These are phyloP conservation scores for Pelobates fuscus DNA, from an alignment of 2,113 vertebrate species.

Conservation along the genomic window DNA sequence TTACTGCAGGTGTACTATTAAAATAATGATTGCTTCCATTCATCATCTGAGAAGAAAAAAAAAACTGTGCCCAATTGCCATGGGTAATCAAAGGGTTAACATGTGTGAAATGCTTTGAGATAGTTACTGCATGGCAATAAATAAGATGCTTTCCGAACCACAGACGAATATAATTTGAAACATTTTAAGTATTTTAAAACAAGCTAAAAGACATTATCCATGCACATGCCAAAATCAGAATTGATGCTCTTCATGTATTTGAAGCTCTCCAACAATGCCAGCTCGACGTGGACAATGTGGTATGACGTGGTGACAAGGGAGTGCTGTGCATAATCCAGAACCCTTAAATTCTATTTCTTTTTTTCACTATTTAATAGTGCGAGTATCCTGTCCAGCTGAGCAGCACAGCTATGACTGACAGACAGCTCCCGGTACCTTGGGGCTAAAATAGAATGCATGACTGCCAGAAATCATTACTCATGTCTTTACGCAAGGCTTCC, in stretches of 20 bases:
- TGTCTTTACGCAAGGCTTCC: slow-evolving; percentile 18
- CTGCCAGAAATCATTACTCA: slow-evolving; percentile 43
- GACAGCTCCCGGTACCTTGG: not conserved
- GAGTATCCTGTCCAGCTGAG: not conserved
- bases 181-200: slow-evolving; percentile 46
- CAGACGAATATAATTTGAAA: slow-evolving; percentile 12
- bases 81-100: no score
- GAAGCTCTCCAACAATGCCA: slow-evolving; percentile 20
- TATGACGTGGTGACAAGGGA: slow-evolving; percentile 16
- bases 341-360: slow-evolving; percentile 11
- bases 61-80: no score
- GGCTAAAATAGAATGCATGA: slow-evolving; percentile 34
- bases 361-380: not conserved
- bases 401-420: not conserved
- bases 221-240: slow-evolving; percentile 2
- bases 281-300: slow-evolving; percentile 2
- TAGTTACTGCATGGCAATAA: slow-evolving; percentile 13
- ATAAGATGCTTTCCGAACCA: slow-evolving; percentile 21
- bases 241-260: slow-evolving; percentile 21
- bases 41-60: no score
- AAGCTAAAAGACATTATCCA: slow-evolving; percentile 31
- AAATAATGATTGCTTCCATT: no score
- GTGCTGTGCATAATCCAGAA: slow-evolving; percentile 29
- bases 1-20: no score
- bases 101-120: no score